Evolutionary conservation across 1,140 invertebrate species (phyloP), one percentile per base, ranked within the genome.

Genomic region (Glossosoma conforme): DNA sequence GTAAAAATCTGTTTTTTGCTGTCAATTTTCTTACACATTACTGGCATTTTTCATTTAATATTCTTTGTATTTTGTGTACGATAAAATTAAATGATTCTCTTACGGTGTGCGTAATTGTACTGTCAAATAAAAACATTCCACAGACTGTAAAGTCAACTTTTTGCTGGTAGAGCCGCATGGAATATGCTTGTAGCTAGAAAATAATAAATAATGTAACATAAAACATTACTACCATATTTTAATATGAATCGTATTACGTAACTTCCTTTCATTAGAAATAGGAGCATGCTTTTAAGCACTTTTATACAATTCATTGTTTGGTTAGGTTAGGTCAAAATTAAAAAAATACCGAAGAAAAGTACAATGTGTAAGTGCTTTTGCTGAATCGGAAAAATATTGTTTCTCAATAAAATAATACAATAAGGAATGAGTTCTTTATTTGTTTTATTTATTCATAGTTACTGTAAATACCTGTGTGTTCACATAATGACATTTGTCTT

Each of bases 181-280:
- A 54, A 44, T 41, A 40, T 22, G 45, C 35, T 38, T 44, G 49
- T 21, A 54, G 21, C 52, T 54, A 35, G 45, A 44, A 54, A 3
- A 25, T 32, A 15, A 17, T 41, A 19, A n/a, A 46, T 45, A 10
- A n/a, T 45, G 17, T 2, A 17, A 32, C 24, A 44, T 32, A 13
- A 44, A 9, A 13, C 2, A 13, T 4, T 4, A 21, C 3, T 13
- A 22, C 24, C 8, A 28, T n/a, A 28, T 28, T 28, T 28, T 25
- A 22, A 43, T 3, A 17, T 3, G n/a, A n/a, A 33, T 21, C 14
- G n/a, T n/a, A n/a, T n/a, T n/a, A n/a, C n/a, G n/a, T n/a, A n/a
- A n/a, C n/a, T n/a, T n/a, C n/a, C n/a, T n/a, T n/a, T n/a, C n/a
- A n/a, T n/a, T n/a, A n/a, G n/a, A n/a, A n/a, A n/a, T n/a, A n/a